Evolutionary conservation across 2,113 vertebrate genomes (phyloP).

Genomic region (Zootoca vivipara): DNA sequence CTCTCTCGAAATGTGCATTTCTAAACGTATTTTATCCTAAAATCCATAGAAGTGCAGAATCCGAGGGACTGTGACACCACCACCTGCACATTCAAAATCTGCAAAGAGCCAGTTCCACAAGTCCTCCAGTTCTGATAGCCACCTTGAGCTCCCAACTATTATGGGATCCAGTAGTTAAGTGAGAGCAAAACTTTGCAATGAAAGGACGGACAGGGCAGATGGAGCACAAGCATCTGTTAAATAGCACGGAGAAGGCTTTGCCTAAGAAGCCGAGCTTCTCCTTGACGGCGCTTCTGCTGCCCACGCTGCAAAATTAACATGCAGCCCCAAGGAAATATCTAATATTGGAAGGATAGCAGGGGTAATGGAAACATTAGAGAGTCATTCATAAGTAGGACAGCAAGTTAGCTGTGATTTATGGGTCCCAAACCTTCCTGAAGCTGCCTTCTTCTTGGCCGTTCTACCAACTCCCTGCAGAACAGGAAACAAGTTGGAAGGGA

Average conservation of each 20-base stretch:
- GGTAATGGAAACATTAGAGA: conserved; percentile 9
- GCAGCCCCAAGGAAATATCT: conserved; percentile 30
- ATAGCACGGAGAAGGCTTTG: conserved; percentile 38
- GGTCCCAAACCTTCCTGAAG: neutral
- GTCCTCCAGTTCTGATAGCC: neutral
- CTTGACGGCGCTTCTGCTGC: conserved; percentile 6
- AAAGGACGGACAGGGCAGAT: conserved; percentile 24
- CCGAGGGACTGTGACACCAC: neutral
- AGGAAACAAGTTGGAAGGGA: neutral
- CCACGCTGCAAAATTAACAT: conserved; percentile 48
- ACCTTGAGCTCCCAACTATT: neutral
- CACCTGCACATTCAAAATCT: neutral
- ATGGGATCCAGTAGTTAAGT: neutral
- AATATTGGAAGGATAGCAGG: conserved; percentile 32
- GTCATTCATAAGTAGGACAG: conserved; percentile 36
- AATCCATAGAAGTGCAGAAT: neutral
- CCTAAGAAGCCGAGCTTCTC: conserved; percentile 22
- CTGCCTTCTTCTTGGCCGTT: neutral
- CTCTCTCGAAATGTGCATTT: neutral
- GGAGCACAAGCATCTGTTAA: conserved; percentile 39
- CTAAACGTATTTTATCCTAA: neutral
- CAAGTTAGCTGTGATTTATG: conserved; percentile 12
- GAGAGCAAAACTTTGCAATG: neutral
- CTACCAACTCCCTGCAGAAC: conserved; percentile 9
- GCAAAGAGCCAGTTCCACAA: neutral